Conservation (phyloP, 2,888 invertebrate species). For the Cactoblastis cactorum region DNA sequence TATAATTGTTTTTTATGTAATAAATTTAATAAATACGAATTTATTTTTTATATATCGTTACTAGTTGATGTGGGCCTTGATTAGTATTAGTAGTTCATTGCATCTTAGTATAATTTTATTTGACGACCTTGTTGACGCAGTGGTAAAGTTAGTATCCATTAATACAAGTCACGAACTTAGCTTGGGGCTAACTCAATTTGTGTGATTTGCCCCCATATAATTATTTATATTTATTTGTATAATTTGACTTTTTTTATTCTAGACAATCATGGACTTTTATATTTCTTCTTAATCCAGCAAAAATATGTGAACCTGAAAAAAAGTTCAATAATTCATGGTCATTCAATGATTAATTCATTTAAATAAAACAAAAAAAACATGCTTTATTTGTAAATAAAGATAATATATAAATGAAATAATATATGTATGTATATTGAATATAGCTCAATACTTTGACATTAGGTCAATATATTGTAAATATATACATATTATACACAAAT, state of each 20-base stretch:
- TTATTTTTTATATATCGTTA: neutral
- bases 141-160: too few species aligned
- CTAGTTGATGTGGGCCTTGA: neutral
- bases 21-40: neutral
- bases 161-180: too few species aligned
- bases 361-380: neutral
- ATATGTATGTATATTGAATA: constrained; percentile 8
- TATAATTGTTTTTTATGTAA: neutral
- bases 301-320: neutral
- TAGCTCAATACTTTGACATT: constrained; percentile 22
- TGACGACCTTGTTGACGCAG: too few species aligned
- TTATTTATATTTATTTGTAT: too few species aligned
- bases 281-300: neutral
- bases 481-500: constrained; percentile 11
- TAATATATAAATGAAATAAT: constrained; percentile 14
- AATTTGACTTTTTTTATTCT: neutral
- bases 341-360: neutral
- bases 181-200: too few species aligned
- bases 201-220: too few species aligned
- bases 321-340: too few species aligned
- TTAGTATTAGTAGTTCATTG: neutral
- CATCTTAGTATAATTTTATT: neutral
- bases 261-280: neutral
- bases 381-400: constrained; percentile 4
- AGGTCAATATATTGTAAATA: constrained; percentile 21